phyloP scores from a whole-genome alignment of 2,888 invertebrate species.

The Amblyjoppa fuscipennis region DNA sequence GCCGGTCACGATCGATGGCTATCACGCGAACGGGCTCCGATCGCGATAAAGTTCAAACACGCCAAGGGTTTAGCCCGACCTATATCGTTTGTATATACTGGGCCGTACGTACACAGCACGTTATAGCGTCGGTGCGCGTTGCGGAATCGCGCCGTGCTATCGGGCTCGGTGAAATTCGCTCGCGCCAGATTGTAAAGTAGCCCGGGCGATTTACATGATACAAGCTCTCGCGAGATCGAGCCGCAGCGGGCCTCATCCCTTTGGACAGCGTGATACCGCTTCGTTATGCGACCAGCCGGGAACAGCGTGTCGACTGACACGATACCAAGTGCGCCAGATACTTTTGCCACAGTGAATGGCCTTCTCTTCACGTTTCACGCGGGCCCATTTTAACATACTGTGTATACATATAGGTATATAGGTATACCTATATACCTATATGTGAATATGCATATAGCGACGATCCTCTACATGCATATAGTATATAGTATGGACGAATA shows the following conservation, averaged over 20 bases:
- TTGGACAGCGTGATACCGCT: constrained; percentile 56
- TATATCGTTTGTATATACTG: constrained; percentile 2
- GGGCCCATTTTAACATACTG: background rate
- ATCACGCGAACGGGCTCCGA: constrained; percentile 42
- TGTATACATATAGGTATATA: background rate
- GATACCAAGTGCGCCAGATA: constrained; percentile 29
- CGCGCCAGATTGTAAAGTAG: constrained; percentile 61
- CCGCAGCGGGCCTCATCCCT: constrained; percentile 53
- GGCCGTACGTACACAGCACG: background rate
- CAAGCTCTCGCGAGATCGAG: constrained; percentile 57
- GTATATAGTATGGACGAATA: background rate
- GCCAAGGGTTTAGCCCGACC: constrained; percentile 40
- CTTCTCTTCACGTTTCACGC: constrained; percentile 25
- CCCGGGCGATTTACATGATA: constrained; percentile 64
- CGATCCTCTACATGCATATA: background rate
- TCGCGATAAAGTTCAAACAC: constrained; percentile 60
- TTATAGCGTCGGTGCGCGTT: constrained; percentile 4
- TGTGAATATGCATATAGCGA: background rate
- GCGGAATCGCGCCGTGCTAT: constrained; percentile 42
- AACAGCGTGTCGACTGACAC: constrained; percentile 37
- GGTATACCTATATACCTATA: too few species aligned
- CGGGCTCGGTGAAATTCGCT: constrained; percentile 17
- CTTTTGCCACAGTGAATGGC: constrained; percentile 24
- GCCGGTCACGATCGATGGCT: constrained; percentile 55
- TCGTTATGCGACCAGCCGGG: background rate